Base-by-base conservation (phyloP, 2,113 vertebrate species). In the Xenopus laevis region DNA sequence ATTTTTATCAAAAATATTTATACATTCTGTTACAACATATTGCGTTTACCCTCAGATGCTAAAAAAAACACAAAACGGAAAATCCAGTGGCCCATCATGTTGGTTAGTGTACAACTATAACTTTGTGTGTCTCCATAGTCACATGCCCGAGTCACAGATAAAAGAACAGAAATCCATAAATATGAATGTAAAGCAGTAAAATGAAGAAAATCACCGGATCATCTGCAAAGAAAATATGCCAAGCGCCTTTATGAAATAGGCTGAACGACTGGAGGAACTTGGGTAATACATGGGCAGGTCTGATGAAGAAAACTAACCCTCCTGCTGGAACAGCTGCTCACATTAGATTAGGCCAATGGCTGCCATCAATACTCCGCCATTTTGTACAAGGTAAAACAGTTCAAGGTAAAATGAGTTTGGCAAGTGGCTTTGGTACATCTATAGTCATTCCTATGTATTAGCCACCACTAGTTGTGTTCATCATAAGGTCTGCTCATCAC, bases 1-100 rank as follows among this genome's bases (percentile, higher is more conserved):
- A 90, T 84, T 71, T 87, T 84, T 88, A 92, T 91, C 77, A 92
- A 92, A 92, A 91, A 90, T 89, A 91, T 87, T 86, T 89, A 87
- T 92, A 92, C 89, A 91, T 91, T 92, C 90, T 87, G 81, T 86
- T 88, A 88, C 59, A 86, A 86, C 63, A 75, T 89, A 91, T 88
- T 92, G 90, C 90, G 89, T 90, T 88, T 85, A 81, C 82, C 81
- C 87, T 91, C 72, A 65, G 76, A 83, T 83, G 87, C 89, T 85
- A 86, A 88, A n/a, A n/a, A 86, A 88, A n/a, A n/a, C 2, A 27
- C 23, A 55, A n/a, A 55, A 13, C 4, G 47, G 10, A 87, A 86
- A 84, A 85, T 80, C 83, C 87, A 86, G 89, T 80, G 89, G 88
- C 88, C 84, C 79, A 27, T 71, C 82, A 65, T 6, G 62, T 74